Evolutionary conservation across 2,797 vertebrate genomes (phyloP).

Genomic region (Peromyscus nudipes): DNA sequence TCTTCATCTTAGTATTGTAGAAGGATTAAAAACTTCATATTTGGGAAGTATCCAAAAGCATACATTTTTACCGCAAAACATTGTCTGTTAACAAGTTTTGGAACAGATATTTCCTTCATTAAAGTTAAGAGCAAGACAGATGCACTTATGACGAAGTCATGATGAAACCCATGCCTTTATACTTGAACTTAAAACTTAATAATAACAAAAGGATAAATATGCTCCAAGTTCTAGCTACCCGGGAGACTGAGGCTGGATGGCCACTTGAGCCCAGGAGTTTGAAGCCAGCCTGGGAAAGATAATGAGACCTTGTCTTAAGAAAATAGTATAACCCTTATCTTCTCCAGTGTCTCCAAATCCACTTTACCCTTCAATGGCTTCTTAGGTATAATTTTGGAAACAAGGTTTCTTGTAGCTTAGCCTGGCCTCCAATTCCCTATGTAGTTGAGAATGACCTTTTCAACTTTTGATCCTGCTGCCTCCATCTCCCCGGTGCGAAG

Average conservation of each 20-base stretch:
- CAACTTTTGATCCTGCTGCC: not conserved
- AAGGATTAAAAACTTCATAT: not conserved
- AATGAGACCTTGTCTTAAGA: not conserved
- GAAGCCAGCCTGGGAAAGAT: not conserved
- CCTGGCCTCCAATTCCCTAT: not conserved
- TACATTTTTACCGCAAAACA: not conserved
- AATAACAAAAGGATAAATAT: not conserved
- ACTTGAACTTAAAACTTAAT: not conserved
- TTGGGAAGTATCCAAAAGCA: not conserved
- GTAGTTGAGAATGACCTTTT: not conserved
- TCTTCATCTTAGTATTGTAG: conserved; percentile 35
- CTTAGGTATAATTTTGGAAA: not conserved
- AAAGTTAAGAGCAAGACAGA: conserved; percentile 50
- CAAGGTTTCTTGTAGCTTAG: not conserved
- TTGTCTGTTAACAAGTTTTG: conserved; percentile 38
- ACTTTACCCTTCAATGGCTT: conserved; percentile 7
- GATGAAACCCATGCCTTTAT: not conserved
- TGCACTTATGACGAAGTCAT: not conserved
- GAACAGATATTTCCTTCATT: conserved; percentile 30
- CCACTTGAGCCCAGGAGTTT: not conserved
- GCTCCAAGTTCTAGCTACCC: not conserved
- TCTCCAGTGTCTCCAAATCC: conserved; percentile 3
- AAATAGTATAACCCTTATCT: not conserved
- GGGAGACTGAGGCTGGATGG: not conserved
- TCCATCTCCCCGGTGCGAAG: not conserved